phyloP scores from a whole-genome alignment of 2,113 vertebrate species.

The Fulmarus glacialis region DNA sequence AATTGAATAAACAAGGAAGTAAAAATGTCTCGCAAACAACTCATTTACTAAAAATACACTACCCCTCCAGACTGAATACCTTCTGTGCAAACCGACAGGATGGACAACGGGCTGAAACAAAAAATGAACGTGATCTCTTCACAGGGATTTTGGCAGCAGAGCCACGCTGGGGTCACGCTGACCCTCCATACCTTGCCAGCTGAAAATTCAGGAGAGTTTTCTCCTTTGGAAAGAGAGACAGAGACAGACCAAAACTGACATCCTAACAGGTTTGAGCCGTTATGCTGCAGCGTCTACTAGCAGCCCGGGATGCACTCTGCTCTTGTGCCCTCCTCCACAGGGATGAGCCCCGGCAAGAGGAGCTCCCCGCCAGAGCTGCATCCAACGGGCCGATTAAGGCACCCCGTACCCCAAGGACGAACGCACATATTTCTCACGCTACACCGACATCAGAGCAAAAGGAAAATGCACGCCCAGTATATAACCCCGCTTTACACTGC shows the following conservation, averaged over 20 bases:
- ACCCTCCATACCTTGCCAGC: background rate
- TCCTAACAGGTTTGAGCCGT: background rate
- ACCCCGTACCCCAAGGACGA: background rate
- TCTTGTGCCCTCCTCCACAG: background rate
- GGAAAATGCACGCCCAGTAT: background rate
- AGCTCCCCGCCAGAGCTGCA: background rate
- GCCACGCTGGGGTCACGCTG: rapidly evolving
- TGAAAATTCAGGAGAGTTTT: background rate
- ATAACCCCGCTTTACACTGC: background rate
- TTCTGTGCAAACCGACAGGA: background rate
- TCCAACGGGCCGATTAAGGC: background rate
- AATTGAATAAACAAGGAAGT: background rate
- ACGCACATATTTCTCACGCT: rapidly evolving
- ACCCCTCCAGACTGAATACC: background rate
- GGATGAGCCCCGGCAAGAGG: background rate
- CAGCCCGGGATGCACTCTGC: background rate
- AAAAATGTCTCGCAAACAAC: background rate
- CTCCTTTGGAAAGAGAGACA: background rate
- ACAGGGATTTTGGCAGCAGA: background rate
- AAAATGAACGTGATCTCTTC: rapidly evolving
- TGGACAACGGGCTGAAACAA: background rate
- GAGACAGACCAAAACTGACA: background rate
- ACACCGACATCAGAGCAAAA: background rate
- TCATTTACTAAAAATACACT: background rate
- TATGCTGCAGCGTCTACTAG: background rate